These are phyloP conservation scores for Lepidochrysops patricia DNA, from an alignment of 2,888 invertebrate species.

Conservation along the genomic window DNA sequence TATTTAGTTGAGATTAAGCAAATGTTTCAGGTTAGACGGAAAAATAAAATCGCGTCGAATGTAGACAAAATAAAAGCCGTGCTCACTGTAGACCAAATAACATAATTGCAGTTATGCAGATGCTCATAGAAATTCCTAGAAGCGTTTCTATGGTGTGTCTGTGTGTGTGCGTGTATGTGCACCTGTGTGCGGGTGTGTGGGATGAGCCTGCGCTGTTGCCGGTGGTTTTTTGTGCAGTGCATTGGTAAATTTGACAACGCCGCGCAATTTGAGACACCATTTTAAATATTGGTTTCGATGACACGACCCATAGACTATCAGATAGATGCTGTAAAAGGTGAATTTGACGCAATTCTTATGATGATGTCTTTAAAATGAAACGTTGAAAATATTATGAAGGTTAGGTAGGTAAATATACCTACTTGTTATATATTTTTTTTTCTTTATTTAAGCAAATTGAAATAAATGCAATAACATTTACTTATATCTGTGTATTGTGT, in stretches of 20 bases:
- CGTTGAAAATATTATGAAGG: neutral
- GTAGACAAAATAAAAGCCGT: neutral
- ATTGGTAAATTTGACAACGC: conserved; percentile 65
- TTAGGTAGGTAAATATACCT: no score
- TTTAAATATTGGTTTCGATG: neutral
- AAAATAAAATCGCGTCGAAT: neutral
- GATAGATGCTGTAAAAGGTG: neutral
- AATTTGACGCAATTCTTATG: no score
- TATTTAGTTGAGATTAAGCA: neutral
- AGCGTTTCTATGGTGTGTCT: neutral
- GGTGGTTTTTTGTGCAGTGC: conserved; percentile 43
- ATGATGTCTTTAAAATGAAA: no score
- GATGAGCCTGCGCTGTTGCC: conserved; percentile 55
- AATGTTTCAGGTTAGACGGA: neutral
- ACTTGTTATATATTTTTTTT: no score
- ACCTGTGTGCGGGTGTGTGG: conserved; percentile 24
- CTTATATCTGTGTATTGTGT: no score
- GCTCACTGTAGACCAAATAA: conserved; percentile 24
- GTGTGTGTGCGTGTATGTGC: conserved; percentile 23
- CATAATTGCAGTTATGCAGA: conserved; percentile 26
- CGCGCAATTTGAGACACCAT: conserved; percentile 42
- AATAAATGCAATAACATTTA: no score
- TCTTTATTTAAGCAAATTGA: no score
- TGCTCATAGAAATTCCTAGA: conserved; percentile 10
- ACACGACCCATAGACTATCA: no score